Conservation (phyloP, 2,888 invertebrate genomes). For the Tigriopus californicus region DNA sequence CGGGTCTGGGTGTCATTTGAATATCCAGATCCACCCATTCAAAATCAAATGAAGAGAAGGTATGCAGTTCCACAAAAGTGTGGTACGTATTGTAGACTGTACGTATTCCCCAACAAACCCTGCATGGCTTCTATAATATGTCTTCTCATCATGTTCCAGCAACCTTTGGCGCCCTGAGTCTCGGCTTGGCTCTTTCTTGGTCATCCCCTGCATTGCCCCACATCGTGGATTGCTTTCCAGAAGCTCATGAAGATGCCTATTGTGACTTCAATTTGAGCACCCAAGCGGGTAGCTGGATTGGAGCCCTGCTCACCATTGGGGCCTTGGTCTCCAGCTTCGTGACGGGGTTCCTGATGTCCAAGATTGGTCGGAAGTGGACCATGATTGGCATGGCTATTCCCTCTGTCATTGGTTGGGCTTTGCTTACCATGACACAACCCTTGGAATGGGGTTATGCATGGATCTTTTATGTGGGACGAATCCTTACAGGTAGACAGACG, state of each 20-base stretch:
- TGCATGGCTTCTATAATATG: too few relatives aligned
- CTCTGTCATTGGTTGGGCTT: conserved; percentile 19
- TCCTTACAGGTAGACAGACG: conserved; percentile 17
- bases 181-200: not conserved
- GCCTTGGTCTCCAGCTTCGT: not conserved
- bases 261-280: not conserved
- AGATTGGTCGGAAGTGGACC: conserved; percentile 18
- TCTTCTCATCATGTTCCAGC: not conserved
- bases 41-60: too few relatives aligned
- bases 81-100: too few relatives aligned
- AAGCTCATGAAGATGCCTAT: not conserved
- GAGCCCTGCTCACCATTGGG: not conserved
- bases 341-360: not conserved
- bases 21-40: too few relatives aligned
- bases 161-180: not conserved
- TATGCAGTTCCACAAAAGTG: too few relatives aligned
- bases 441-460: conserved; percentile 12
- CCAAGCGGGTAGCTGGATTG: not conserved
- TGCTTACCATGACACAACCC: conserved; percentile 16
- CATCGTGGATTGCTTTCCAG: not conserved
- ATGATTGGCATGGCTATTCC: conserved; percentile 19
- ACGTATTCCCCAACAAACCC: too few relatives aligned
- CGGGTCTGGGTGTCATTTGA: too few relatives aligned
- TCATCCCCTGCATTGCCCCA: not conserved
- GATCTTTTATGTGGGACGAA: conserved; percentile 18